A percentile compares a stretch with the other conserved stretches of the same genome.
Conservation (phyloP, 2,797 vertebrate genomes). For the Xiphophorus birchmanni region DNA sequence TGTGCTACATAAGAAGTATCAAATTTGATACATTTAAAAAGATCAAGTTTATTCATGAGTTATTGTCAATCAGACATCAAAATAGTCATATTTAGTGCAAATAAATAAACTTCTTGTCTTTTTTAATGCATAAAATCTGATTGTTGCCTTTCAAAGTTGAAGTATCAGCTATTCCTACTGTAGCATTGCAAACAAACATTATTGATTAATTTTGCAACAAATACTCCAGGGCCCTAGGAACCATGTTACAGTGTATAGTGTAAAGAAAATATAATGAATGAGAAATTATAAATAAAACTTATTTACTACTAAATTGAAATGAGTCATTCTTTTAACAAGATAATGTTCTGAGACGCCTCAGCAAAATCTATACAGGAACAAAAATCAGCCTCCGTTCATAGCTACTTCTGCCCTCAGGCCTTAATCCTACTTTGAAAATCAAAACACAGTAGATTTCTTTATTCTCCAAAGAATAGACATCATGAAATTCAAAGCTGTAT, state of each 20-base stretch:
- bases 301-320: neutral
- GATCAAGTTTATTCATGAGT: too few species aligned
- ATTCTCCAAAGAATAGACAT: too few species aligned
- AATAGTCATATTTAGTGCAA: too few species aligned
- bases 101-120: neutral
- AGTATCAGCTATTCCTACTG: neutral
- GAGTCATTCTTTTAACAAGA: neutral
- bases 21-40: too few species aligned
- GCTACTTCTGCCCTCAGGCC: neutral
- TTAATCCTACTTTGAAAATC: neutral
- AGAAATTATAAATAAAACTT: neutral
- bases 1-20: too few species aligned
- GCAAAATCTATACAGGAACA: neutral
- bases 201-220: neutral
- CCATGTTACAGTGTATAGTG: neutral
- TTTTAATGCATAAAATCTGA: neutral
- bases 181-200: neutral
- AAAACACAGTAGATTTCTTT: too few species aligned
- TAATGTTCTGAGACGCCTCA: neutral
- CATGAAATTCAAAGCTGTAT: too few species aligned
- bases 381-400: neutral
- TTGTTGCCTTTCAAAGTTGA: neutral
- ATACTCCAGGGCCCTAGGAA: neutral
- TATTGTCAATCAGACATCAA: too few species aligned
- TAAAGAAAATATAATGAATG: neutral